phyloP scores from a whole-genome alignment of 1,140 invertebrate species.

The Sycobia sp. region DNA sequence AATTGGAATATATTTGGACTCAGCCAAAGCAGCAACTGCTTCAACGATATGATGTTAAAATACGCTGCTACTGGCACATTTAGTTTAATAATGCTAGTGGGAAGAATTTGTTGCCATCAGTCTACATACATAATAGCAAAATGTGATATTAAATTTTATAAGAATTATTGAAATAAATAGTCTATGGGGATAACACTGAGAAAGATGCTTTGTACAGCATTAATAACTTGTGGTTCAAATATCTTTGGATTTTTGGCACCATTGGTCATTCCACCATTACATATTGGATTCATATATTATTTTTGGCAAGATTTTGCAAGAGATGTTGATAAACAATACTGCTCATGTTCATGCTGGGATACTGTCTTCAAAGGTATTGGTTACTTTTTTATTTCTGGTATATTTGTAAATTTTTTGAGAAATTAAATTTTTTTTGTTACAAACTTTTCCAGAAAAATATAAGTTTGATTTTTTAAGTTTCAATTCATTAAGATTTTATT shows the following conservation, averaged over 20 bases:
- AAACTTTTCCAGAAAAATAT: constrained; percentile 9
- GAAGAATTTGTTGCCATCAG: constrained; percentile 1
- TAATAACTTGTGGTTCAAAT: constrained; percentile 52
- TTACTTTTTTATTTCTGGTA: constrained; percentile 25
- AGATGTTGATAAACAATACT: constrained; percentile 70
- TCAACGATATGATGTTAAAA: constrained; percentile 26
- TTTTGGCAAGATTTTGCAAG: constrained; percentile 76
- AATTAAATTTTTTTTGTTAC: constrained; percentile 11
- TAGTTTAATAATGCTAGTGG: neutral
- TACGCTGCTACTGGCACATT: constrained; percentile 6
- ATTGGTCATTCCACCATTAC: constrained; percentile 65
- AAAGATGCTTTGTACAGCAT: constrained; percentile 45
- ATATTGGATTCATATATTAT: constrained; percentile 70
- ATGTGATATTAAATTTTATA: constrained; percentile 17
- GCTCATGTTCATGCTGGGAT: constrained; percentile 82
- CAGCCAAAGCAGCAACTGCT: constrained; percentile 3
- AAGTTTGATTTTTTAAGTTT: no score
- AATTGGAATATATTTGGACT: constrained; percentile 29
- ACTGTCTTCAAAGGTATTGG: constrained; percentile 80
- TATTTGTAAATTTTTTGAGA: constrained; percentile 19
- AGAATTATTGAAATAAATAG: neutral
- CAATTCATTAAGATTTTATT: neutral
- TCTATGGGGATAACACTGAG: constrained; percentile 43
- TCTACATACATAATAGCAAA: neutral
- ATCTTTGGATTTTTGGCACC: constrained; percentile 58